Percentiles rank a stretch among this genome's conserved stretches.
Conservation (phyloP, 2,888 invertebrate species). For the Trichogramma dendrolimi region DNA sequence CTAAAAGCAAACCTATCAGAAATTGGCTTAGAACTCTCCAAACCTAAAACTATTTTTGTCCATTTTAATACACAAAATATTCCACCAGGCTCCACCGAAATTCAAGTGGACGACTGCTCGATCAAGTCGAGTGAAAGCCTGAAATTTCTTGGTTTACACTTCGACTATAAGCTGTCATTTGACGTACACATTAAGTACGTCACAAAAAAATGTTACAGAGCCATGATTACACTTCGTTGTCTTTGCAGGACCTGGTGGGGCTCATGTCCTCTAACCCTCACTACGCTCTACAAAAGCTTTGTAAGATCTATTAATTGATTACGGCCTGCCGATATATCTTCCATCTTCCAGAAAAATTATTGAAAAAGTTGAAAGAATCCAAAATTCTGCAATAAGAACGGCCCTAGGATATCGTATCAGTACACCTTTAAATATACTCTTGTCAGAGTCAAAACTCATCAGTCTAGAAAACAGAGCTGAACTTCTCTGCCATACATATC, state of each 20-base stretch:
- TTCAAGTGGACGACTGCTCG: not conserved
- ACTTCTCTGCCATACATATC: too few relatives aligned
- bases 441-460: not conserved
- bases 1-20: too few relatives aligned
- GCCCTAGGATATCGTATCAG: not conserved
- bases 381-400: not conserved
- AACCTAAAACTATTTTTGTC: not conserved
- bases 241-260: not conserved
- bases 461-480: too few relatives aligned
- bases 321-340: not conserved
- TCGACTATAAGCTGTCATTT: not conserved
- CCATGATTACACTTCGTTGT: not conserved
- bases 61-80: not conserved
- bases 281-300: not conserved
- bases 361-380: not conserved
- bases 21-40: too few relatives aligned
- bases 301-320: not conserved
- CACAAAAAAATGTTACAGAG: not conserved
- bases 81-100: not conserved
- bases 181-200: not conserved
- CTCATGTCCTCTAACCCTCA: not conserved
- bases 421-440: not conserved
- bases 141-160: not conserved
- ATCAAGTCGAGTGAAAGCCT: not conserved
- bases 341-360: too few relatives aligned